Evolutionary conservation across 2,797 vertebrate genomes (phyloP), one percentile per base, ranked within the genome.

Genomic region (Sebastes glaucus): DNA sequence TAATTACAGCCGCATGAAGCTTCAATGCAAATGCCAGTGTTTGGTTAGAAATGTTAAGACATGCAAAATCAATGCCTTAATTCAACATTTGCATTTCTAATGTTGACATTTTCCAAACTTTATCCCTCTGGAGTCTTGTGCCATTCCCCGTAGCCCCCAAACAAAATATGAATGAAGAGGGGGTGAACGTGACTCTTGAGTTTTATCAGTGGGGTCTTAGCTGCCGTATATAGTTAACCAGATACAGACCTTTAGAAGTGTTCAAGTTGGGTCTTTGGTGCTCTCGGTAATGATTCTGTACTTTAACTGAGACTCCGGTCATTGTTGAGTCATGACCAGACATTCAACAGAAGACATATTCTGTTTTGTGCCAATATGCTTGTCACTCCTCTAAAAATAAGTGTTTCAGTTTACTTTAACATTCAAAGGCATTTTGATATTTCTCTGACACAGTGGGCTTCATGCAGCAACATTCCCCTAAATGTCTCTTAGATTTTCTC

Each of bases 81-180:
- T 94, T 93, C 86, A 92, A 93, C 90, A 93, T 95, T 94, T 93
- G 92, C 90, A 93, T 94, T 94, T 92, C 86, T 92, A 91, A 92
- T 94, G 84, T 88, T 91, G 91, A 81, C 92, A 89, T 94, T 91
- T 92, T 87, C 83, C 82, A 87, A 93, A 92, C 83, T 71, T 79
- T 22, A 70, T 77, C 67, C 85, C 90, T 77, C 88, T 64, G 3
- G 90, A 88, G 86, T 82, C 76, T 71, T 27, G 16, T 6, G 14
- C 72, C 74, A 52, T 81, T 90, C 79, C 72, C 78, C 27, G 11
- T 27, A 74, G 80, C 66, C 82, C 64, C 65, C 64, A 75, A 79
- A 88, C 77, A 74, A 86, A 88, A 82, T 76, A 55, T 81, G 81
- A 74, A 77, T 78, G 55, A 38, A 76, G 56, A 78, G 69, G 46